These are phyloP conservation scores for Aporrectodea caliginosa DNA, from an alignment of 1,140 invertebrate genomes.

Conservation along the genomic window DNA sequence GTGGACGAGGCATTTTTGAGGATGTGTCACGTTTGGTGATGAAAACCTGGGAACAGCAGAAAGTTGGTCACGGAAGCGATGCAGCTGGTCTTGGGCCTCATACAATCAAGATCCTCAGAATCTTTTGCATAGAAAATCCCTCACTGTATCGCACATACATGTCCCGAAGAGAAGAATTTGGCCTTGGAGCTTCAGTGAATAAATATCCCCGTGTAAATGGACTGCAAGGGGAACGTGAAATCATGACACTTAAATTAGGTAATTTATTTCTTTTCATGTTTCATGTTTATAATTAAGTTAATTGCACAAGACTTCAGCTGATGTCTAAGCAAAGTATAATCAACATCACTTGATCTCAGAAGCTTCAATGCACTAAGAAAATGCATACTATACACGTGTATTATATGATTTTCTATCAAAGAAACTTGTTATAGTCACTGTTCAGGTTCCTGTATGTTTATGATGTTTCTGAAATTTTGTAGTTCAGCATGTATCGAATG, in stretches of 20 bases:
- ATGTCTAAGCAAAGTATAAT: background rate
- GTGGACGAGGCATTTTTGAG: too few relatives aligned
- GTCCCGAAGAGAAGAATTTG: background rate
- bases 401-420: too few relatives aligned
- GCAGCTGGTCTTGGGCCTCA: background rate
- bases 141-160: background rate
- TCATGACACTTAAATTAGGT: background rate
- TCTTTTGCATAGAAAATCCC: slow-evolving; percentile 6
- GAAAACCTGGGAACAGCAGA: slow-evolving; percentile 15
- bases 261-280: background rate
- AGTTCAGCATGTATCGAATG: background rate
- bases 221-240: background rate
- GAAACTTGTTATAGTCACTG: background rate
- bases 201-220: background rate
- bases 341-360: background rate
- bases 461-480: background rate
- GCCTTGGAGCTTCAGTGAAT: background rate
- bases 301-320: background rate
- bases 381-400: too few relatives aligned
- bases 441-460: background rate
- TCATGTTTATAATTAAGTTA: background rate
- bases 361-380: background rate
- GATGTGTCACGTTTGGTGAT: background rate
- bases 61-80: slow-evolving; percentile 15
- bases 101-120: background rate